A percentile compares a stretch with the other conserved stretches of the same genome.
Evolutionary conservation across 2,113 vertebrate genomes (phyloP).

Genomic region (Rhegmatorhina hoffmannsi): DNA sequence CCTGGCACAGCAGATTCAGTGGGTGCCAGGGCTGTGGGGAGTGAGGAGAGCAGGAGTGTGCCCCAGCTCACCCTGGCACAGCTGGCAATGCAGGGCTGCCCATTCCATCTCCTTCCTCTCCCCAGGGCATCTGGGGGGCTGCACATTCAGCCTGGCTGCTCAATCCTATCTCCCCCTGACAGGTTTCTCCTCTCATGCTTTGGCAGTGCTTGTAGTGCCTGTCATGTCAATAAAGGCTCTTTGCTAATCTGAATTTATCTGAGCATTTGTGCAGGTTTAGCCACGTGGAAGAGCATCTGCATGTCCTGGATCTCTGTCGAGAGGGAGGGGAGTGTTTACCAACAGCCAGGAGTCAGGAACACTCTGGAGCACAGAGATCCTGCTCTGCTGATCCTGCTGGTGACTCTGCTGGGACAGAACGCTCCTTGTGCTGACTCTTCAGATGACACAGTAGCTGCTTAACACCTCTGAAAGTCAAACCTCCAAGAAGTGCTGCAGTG

Average conservation of each 20-base stretch:
- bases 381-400: not conserved
- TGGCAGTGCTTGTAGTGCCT: not conserved
- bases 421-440: not conserved
- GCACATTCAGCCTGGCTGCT: not conserved
- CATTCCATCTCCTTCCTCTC: not conserved
- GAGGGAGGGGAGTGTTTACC: not conserved
- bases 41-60: not conserved
- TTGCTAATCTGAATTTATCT: slow-evolving; percentile 25
- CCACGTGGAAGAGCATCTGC: slow-evolving; percentile 23
- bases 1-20: not conserved
- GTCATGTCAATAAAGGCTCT: not conserved
- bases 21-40: not conserved
- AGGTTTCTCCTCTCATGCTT: slow-evolving; percentile 23
- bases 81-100: not conserved
- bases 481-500: not conserved
- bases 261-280: slow-evolving; percentile 8
- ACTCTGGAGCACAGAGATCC: not conserved
- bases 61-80: not conserved
- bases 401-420: not conserved
- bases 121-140: not conserved
- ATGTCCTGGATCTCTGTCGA: not conserved
- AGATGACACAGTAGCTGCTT: not conserved
- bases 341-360: not conserved
- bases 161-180: not conserved
- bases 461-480: not conserved